A percentile compares a stretch with the other conserved stretches of the same genome.
phyloP scores from a whole-genome alignment of 2,113 vertebrate genomes.

The Eretmodus cyanostictus region DNA sequence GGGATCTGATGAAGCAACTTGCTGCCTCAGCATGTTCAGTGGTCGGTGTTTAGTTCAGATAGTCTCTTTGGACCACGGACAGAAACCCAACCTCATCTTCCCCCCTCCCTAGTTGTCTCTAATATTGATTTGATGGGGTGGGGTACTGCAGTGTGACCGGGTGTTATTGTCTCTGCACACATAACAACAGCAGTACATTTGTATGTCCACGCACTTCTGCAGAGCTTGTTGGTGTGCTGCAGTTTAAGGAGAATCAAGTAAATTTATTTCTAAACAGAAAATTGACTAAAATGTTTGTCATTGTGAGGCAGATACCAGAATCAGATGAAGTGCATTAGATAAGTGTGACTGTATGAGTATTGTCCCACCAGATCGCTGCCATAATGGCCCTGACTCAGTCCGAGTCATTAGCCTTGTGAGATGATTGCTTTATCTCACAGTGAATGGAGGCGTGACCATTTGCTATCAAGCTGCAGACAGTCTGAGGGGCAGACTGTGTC shows the following conservation, averaged over 20 bases:
- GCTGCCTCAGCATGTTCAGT: neutral
- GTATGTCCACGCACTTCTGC: fast-evolving
- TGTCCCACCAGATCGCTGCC: neutral
- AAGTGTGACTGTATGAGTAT: neutral
- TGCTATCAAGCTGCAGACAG: neutral
- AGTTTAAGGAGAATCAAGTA: neutral
- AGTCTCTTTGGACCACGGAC: neutral
- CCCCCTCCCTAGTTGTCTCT: neutral
- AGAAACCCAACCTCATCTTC: neutral
- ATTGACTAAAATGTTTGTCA: neutral
- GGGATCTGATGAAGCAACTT: neutral
- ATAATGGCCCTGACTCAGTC: neutral
- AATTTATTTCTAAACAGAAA: neutral
- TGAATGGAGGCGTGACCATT: neutral
- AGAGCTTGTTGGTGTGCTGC: neutral
- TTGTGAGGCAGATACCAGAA: neutral
- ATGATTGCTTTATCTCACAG: neutral
- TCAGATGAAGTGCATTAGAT: neutral
- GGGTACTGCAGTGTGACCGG: neutral
- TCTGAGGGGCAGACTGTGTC: neutral
- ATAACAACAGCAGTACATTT: neutral
- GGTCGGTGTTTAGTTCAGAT: neutral
- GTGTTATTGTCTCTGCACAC: neutral
- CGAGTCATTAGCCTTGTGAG: neutral
- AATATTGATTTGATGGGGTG: neutral